Evolutionary conservation across 2,888 invertebrate genomes (phyloP).

Genomic region (Luperina testacea): DNA sequence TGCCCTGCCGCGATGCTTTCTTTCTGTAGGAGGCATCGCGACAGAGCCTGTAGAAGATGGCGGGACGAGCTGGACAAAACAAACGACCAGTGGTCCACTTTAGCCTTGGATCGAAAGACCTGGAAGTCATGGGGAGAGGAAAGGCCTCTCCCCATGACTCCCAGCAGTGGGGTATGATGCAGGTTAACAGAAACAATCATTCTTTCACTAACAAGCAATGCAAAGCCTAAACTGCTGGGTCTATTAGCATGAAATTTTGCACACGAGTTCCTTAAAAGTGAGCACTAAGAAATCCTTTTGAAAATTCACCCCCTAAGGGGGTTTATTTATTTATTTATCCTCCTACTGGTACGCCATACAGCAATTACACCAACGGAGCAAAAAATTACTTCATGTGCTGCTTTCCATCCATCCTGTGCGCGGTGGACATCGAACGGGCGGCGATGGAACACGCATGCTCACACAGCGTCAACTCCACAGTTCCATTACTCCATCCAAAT

Average conservation of each 20-base stretch:
- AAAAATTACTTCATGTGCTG: too few species aligned
- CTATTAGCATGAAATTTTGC: not conserved
- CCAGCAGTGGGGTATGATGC: not conserved
- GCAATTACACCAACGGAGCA: too few species aligned
- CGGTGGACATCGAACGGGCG: too few species aligned
- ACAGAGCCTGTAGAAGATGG: not conserved
- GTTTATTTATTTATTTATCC: too few species aligned
- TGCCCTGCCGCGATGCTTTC: too few species aligned
- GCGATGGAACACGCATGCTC: too few species aligned
- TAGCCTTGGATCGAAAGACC: not conserved
- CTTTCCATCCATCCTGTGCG: too few species aligned
- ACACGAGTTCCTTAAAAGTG: not conserved
- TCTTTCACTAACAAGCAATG: not conserved
- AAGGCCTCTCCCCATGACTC: too few species aligned
- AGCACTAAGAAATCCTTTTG: not conserved
- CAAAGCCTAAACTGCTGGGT: not conserved
- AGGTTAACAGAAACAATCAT: not conserved
- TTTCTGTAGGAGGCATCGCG: not conserved
- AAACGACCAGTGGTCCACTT: not conserved
- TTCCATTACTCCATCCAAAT: too few species aligned
- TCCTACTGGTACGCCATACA: too few species aligned
- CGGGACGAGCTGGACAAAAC: not conserved
- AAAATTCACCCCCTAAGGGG: not conserved
- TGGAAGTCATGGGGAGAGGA: not conserved
- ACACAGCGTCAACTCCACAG: too few species aligned